phyloP scores from a whole-genome alignment of 2,113 vertebrate species.

The Trochalopteron elliotii region DNA sequence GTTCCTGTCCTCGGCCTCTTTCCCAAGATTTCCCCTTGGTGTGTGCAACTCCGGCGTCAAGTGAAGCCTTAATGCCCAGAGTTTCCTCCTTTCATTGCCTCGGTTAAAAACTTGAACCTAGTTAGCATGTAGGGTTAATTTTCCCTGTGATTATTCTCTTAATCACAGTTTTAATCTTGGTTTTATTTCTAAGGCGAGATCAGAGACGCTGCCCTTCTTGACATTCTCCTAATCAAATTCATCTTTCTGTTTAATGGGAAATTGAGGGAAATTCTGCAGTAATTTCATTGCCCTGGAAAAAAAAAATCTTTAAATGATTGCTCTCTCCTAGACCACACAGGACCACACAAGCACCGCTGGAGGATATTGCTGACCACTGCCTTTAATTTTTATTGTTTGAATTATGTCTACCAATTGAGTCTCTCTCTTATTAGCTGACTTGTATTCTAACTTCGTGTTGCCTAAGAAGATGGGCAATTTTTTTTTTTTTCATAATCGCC shows the following conservation, averaged over 20 bases:
- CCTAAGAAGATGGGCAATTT: neutral
- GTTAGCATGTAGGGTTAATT: neutral
- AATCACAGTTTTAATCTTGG: slow-evolving; percentile 8
- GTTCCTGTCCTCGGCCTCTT: neutral
- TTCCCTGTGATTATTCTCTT: neutral
- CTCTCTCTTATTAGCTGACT: slow-evolving; percentile 55
- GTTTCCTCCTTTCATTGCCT: neutral
- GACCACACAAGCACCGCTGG: slow-evolving; percentile 78
- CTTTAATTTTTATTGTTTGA: slow-evolving; percentile 80
- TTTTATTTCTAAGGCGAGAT: slow-evolving; percentile 21
- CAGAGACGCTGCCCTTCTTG: neutral
- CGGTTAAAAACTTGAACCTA: neutral
- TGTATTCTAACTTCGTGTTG: neutral
- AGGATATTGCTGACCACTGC: slow-evolving; percentile 77
- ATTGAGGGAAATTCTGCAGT: slow-evolving; percentile 46
- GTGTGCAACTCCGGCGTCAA: neutral
- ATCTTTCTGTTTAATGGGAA: slow-evolving; percentile 49
- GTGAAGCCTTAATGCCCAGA: neutral
- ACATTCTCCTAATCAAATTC: slow-evolving; percentile 57
- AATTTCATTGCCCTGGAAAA: slow-evolving; percentile 56
- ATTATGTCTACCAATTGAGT: slow-evolving; percentile 75
- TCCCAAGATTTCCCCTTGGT: neutral
- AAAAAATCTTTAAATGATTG: slow-evolving; percentile 74
- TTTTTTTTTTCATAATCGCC: neutral
- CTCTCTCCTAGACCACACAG: slow-evolving; percentile 67